phyloP scores from a whole-genome alignment of 2,113 vertebrate genomes.

The Oryctolagus cuniculus region DNA sequence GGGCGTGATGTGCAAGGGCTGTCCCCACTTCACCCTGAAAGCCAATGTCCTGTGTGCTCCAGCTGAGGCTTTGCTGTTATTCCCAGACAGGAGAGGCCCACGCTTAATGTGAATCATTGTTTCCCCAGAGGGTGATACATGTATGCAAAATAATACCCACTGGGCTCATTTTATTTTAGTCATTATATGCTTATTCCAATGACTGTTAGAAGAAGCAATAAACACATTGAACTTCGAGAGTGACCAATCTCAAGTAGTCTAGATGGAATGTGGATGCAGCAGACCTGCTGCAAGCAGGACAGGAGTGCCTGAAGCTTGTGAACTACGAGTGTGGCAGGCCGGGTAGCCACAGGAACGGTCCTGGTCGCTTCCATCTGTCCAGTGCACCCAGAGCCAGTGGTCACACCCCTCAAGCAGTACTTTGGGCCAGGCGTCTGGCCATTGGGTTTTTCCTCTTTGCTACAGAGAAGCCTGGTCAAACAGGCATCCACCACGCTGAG shows the following conservation, averaged over 20 bases:
- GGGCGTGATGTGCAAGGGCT: not conserved
- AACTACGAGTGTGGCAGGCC: not conserved
- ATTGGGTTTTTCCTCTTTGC: not conserved
- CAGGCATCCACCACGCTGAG: not conserved
- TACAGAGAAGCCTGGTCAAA: not conserved
- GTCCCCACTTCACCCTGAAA: not conserved
- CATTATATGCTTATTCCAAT: not conserved
- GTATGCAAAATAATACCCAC: not conserved
- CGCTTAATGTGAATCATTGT: not conserved
- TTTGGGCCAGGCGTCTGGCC: not conserved
- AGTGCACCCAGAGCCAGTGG: not conserved
- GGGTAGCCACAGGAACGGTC: not conserved
- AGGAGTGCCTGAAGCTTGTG: not conserved
- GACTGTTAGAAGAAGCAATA: not conserved
- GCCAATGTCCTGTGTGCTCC: not conserved
- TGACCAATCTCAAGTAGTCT: not conserved
- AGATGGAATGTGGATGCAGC: not conserved
- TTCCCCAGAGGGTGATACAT: not conserved
- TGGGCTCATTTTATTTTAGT: not conserved
- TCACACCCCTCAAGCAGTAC: not conserved
- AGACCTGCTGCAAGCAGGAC: not conserved
- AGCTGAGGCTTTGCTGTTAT: not conserved
- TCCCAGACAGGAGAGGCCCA: not conserved
- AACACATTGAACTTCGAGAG: not conserved
- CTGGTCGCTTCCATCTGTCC: not conserved